These are phyloP conservation scores for Machimus atricapillus DNA, from an alignment of 2,888 invertebrate genomes.

Conservation along the genomic window DNA sequence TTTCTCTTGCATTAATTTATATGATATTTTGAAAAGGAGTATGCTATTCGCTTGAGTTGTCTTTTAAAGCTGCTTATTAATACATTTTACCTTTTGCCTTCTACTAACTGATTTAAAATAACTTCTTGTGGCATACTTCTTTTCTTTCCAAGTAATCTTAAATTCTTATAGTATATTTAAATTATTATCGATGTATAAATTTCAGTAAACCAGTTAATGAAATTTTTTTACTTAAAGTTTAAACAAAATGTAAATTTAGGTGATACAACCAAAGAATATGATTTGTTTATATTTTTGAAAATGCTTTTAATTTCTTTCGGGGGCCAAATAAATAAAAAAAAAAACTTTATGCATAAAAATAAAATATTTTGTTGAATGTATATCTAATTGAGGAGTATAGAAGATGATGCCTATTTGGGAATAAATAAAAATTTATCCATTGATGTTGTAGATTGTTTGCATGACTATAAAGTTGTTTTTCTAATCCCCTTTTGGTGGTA, in stretches of 20 bases:
- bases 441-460: constrained; percentile 37
- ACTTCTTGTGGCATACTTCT: neutral
- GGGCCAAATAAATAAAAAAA: constrained; percentile 55
- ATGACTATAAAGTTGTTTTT: neutral
- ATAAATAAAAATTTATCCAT: constrained; percentile 27
- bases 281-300: constrained; percentile 15
- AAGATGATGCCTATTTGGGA: neutral
- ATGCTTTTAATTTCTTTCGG: constrained; percentile 58
- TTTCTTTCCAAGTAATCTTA: neutral
- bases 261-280: neutral
- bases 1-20: neutral
- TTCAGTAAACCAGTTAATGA: neutral
- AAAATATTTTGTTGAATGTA: constrained; percentile 48
- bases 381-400: constrained; percentile 45
- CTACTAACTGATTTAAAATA: neutral
- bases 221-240: neutral
- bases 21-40: neutral
- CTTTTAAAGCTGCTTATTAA: neutral
- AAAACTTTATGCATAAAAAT: constrained; percentile 46
- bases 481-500: neutral
- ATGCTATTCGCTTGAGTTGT: neutral
- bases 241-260: neutral
- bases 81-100: neutral
- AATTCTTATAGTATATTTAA: neutral
- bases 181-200: neutral